Percentiles rank a stretch among this genome's conserved stretches.
Conservation (phyloP, 2,888 invertebrate genomes). For the Sylvicola fuscatus region DNA sequence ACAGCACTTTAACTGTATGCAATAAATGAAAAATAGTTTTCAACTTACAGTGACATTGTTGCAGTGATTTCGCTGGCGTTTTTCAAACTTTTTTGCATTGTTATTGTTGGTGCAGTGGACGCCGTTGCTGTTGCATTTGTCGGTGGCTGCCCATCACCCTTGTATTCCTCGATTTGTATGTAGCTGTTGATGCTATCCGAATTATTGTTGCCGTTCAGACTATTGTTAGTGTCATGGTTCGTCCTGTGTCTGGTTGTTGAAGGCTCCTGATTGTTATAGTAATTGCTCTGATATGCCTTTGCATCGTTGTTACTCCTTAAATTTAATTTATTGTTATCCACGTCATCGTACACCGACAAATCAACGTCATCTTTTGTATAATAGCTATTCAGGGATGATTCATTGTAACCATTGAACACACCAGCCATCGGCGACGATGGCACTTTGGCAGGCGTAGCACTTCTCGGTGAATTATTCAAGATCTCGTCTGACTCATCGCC, state of each 20-base stretch:
- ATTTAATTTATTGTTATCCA: slow-evolving; percentile 24
- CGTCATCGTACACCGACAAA: slow-evolving; percentile 24
- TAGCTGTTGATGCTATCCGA: slow-evolving; percentile 4
- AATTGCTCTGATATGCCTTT: too few species aligned
- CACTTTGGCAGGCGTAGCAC: neutral
- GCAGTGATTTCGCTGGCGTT: too few species aligned
- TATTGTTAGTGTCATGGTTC: neutral
- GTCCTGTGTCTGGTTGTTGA: too few species aligned
- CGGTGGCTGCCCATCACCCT: slow-evolving; percentile 1
- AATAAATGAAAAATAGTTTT: too few species aligned
- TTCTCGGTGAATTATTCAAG: slow-evolving; percentile 2
- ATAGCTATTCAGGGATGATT: slow-evolving; percentile 9
- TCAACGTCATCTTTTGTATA: slow-evolving; percentile 17
- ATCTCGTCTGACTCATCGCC: slow-evolving; percentile 2
- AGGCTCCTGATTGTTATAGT: too few species aligned
- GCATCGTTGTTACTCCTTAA: slow-evolving; percentile 10
- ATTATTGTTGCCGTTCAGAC: neutral
- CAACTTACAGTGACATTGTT: too few species aligned
- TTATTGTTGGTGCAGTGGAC: neutral
- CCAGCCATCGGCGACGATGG: neutral
- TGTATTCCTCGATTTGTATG: slow-evolving; percentile 4
- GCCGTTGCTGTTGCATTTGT: neutral
- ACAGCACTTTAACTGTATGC: too few species aligned
- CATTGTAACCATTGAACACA: neutral
- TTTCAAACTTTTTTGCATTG: neutral